Conservation (phyloP, 2,797 vertebrate species). For the Sebastes umbrosus region DNA sequence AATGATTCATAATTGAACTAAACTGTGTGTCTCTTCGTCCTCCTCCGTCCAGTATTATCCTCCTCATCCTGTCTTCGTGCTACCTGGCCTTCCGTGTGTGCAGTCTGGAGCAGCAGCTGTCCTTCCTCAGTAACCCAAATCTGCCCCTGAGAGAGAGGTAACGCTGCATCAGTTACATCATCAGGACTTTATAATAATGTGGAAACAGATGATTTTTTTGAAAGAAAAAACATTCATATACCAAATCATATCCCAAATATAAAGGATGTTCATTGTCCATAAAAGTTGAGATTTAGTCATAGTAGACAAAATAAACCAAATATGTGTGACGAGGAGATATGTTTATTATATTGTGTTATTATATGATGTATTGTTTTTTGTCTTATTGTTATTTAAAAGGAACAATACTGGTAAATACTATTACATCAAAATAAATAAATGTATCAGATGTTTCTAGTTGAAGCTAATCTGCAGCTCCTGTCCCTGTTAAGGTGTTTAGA, state of each 20-base stretch:
- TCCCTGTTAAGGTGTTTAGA: not conserved
- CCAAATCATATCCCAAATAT: not conserved
- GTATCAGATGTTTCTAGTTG: not conserved
- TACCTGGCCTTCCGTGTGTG: constrained; percentile 96
- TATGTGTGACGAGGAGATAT: not conserved
- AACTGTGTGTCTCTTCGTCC: not conserved
- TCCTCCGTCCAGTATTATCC: constrained; percentile 84
- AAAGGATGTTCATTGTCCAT: not conserved
- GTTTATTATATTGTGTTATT: not conserved
- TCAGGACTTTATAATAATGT: not conserved
- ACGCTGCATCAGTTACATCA: not conserved
- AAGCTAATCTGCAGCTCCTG: not conserved
- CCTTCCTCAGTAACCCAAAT: constrained; percentile 83
- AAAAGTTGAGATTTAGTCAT: not conserved
- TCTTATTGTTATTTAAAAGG: not conserved
- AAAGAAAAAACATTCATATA: not conserved
- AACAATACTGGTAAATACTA: not conserved
- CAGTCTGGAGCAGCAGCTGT: constrained; percentile 92
- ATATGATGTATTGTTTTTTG: not conserved
- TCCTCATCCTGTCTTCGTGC: constrained; percentile 92
- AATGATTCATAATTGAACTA: too few species aligned
- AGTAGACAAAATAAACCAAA: not conserved
- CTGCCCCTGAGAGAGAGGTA: constrained; percentile 85
- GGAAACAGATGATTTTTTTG: not conserved
- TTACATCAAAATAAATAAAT: not conserved